phyloP scores from a whole-genome alignment of 2,797 vertebrate species.

The Pseudopleuronectes americanus region DNA sequence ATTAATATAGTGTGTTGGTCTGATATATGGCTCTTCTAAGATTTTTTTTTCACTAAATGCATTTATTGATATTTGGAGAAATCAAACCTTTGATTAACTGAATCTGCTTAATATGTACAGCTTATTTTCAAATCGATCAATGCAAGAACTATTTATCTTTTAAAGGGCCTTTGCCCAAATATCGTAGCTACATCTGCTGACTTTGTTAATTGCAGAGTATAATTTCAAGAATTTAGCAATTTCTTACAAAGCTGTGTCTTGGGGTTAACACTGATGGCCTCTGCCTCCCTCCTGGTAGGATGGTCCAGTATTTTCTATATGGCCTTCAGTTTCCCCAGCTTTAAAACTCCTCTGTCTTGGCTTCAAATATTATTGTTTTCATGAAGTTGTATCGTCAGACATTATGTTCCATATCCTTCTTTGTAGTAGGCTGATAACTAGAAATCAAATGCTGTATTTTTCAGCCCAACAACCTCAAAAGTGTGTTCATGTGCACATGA shows the following conservation, averaged over 20 bases:
- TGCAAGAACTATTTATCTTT: slow-evolving; percentile 14
- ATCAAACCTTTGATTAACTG: slow-evolving; percentile 1
- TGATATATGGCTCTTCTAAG: neutral
- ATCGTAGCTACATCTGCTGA: neutral
- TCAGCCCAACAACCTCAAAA: slow-evolving; percentile 31
- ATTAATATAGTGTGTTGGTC: slow-evolving; percentile 15
- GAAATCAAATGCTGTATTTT: slow-evolving; percentile 49
- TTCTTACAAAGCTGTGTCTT: slow-evolving; percentile 29
- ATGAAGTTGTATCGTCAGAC: slow-evolving; percentile 16
- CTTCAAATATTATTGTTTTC: slow-evolving; percentile 27
- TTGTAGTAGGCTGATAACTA: slow-evolving; percentile 23
- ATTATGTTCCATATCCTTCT: slow-evolving; percentile 15
- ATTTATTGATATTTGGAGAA: slow-evolving; percentile 1
- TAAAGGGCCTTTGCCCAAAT: slow-evolving; percentile 11
- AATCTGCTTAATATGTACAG: slow-evolving; percentile 19
- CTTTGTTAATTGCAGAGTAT: slow-evolving; percentile 7
- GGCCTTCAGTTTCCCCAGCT: slow-evolving; percentile 7
- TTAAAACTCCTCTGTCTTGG: slow-evolving; percentile 20
- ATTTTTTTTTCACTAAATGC: neutral
- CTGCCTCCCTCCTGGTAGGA: neutral
- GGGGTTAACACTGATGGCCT: slow-evolving; percentile 5
- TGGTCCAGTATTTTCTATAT: neutral
- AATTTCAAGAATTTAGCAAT: slow-evolving; percentile 7
- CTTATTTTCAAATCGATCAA: slow-evolving; percentile 7
- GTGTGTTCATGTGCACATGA: slow-evolving; percentile 4